These are phyloP conservation scores for Tethya wilhelma DNA, from an alignment of 37 sponge, comb jelly and placozoan species.

Conservation along the genomic window DNA sequence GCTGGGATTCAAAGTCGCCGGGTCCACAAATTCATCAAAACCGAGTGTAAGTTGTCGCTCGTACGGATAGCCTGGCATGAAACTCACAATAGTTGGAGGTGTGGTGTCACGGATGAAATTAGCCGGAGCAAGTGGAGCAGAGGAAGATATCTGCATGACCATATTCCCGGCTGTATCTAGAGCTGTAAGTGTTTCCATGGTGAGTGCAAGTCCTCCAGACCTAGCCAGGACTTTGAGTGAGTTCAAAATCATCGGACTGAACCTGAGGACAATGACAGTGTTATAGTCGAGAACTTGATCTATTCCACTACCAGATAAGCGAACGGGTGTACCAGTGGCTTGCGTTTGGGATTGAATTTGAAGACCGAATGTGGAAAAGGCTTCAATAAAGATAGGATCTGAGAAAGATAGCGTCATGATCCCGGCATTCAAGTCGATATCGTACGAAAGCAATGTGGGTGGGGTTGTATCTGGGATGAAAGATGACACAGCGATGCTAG, in stretches of 20 bases:
- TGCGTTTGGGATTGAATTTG: too few relatives aligned
- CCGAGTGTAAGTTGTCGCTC: not conserved
- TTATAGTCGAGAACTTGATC: not conserved
- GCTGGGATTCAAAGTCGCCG: slow-evolving; percentile 1
- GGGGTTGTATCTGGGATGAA: not conserved
- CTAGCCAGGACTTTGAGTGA: slow-evolving; percentile 8
- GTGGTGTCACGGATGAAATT: slow-evolving; percentile 46
- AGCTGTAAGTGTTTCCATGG: slow-evolving; percentile 25
- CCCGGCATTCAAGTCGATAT: slow-evolving; percentile 19
- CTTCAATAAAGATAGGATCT: slow-evolving; percentile 6
- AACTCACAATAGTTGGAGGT: slow-evolving; percentile 41
- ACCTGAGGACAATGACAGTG: not conserved
- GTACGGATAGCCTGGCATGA: slow-evolving; percentile 4
- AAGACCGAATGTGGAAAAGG: not conserved
- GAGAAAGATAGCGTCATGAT: slow-evolving; percentile 11
- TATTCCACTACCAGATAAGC: too few relatives aligned
- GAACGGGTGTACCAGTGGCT: too few relatives aligned
- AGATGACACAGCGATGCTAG: not conserved
- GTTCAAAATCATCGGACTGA: not conserved
- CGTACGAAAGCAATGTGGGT: slow-evolving; percentile 7
- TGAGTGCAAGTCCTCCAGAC: slow-evolving; percentile 32
- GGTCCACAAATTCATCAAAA: slow-evolving; percentile 25
- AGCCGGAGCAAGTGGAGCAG: slow-evolving; percentile 42
- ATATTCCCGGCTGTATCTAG: slow-evolving; percentile 59
- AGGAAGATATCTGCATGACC: slow-evolving; percentile 30